phyloP scores from a whole-genome alignment of 2,113 vertebrate species.

The Callocephalon fimbriatum region DNA sequence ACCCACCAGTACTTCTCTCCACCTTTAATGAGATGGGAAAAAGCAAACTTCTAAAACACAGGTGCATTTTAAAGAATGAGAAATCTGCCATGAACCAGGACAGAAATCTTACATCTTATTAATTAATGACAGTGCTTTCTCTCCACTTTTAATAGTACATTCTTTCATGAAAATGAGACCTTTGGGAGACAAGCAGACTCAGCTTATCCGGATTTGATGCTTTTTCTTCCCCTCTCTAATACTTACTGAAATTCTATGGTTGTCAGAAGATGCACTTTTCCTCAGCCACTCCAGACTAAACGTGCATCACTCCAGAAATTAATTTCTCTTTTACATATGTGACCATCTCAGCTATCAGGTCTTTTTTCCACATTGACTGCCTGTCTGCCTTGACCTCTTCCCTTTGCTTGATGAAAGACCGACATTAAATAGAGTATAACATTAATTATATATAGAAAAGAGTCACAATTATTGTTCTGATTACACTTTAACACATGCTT shows the following conservation, averaged over 20 bases:
- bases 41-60: not conserved
- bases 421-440: not conserved
- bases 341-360: not conserved
- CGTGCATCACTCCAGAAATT: fast-evolving
- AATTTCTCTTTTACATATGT: not conserved
- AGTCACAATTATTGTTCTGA: not conserved
- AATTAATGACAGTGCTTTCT: not conserved
- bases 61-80: not conserved
- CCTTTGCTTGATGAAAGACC: not conserved
- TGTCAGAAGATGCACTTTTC: not conserved
- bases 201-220: not conserved
- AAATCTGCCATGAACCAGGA: not conserved
- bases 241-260: not conserved
- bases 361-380: not conserved
- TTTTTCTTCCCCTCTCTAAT: not conserved
- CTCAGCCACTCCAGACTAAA: not conserved
- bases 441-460: not conserved
- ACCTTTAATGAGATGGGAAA: not conserved
- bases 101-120: not conserved
- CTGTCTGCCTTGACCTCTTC: not conserved
- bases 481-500: not conserved
- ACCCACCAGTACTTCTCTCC: not conserved
- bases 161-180: not conserved
- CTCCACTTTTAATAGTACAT: not conserved
- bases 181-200: not conserved